These are phyloP conservation scores for Elachura formosa DNA, from an alignment of 2,113 vertebrate species.

Conservation along the genomic window DNA sequence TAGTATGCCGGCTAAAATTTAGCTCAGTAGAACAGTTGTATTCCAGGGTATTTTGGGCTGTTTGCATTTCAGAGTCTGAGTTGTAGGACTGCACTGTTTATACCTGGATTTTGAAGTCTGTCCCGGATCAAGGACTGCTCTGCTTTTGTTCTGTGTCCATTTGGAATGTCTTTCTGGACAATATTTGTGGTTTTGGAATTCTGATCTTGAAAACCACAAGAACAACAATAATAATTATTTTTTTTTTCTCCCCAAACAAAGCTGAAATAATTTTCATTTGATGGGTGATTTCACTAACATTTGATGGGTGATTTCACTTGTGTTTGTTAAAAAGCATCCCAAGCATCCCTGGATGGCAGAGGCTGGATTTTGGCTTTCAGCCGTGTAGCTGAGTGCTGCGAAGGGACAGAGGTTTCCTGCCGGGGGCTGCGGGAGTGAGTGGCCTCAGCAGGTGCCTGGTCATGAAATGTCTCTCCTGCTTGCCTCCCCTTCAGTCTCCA, in stretches of 20 bases:
- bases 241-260: not conserved
- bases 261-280: not conserved
- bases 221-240: not conserved
- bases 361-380: not conserved
- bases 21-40: not conserved
- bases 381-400: not conserved
- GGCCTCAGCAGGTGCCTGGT: constrained; percentile 8
- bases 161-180: not conserved
- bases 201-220: not conserved
- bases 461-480: not conserved
- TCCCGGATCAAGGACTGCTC: not conserved
- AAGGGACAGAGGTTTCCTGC: not conserved
- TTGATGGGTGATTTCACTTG: not conserved
- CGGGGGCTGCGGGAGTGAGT: not conserved
- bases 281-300: not conserved
- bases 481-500: not conserved
- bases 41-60: not conserved
- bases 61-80: not conserved
- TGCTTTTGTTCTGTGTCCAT: not conserved
- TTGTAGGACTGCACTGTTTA: not conserved
- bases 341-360: not conserved
- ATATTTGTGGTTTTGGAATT: not conserved
- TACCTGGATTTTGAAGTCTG: not conserved
- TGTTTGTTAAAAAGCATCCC: not conserved
- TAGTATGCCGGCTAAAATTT: not conserved